phyloP scores from a whole-genome alignment of 2,797 vertebrate genomes.

The Anabas testudineus region DNA sequence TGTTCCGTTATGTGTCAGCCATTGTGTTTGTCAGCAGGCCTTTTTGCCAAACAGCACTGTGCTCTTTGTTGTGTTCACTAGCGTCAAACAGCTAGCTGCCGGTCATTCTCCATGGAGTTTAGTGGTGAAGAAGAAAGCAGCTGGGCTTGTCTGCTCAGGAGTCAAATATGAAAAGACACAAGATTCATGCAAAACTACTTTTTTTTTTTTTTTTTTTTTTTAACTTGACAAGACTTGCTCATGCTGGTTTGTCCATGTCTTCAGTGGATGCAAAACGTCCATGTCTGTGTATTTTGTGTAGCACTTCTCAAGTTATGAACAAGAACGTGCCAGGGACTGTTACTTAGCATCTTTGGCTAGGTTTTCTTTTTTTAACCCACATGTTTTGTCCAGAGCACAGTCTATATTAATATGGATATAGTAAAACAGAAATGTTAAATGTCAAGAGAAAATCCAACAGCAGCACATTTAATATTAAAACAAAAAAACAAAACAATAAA shows the following conservation, averaged over 20 bases:
- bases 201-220: constrained; percentile 54
- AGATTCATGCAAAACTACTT: constrained; percentile 81
- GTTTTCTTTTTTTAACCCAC: constrained; percentile 15
- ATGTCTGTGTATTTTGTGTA: constrained; percentile 55
- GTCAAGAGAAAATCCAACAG: constrained; percentile 59
- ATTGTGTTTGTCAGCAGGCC: constrained; percentile 62
- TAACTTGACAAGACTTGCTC: constrained; percentile 74
- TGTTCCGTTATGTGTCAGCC: constrained; percentile 54
- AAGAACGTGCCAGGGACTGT: constrained; percentile 67
- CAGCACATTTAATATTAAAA: constrained; percentile 56
- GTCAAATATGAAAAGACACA: constrained; percentile 79
- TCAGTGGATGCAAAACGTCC: constrained; percentile 70
- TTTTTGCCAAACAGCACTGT: constrained; percentile 69
- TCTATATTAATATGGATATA: constrained; percentile 56
- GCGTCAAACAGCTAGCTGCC: constrained; percentile 67
- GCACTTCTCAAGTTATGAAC: constrained; percentile 61
- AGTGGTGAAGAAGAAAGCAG: constrained; percentile 69
- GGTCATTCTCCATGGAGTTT: constrained; percentile 49
- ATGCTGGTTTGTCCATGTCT: constrained; percentile 83
- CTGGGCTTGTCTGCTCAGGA: constrained; percentile 67
- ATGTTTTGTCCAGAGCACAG: constrained; percentile 66
- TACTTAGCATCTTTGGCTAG: constrained; percentile 78
- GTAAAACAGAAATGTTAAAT: constrained; percentile 56
- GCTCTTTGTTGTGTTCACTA: constrained; percentile 66
- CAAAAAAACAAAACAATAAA: constrained; percentile 25